Base-by-base conservation (phyloP, 2,113 vertebrate genomes). In the Cygnus atratus region DNA sequence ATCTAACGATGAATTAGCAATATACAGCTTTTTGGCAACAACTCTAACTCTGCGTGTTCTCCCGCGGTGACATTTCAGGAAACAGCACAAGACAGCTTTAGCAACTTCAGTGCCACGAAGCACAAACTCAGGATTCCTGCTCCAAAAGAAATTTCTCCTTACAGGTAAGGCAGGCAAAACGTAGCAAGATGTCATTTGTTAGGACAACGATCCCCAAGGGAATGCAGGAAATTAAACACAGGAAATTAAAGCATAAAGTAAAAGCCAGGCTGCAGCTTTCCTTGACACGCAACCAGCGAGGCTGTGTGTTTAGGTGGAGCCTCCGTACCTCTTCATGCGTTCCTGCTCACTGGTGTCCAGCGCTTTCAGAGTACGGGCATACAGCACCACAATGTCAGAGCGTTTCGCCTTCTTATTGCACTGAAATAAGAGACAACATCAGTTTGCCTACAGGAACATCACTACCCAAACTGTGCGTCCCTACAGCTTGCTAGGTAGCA, bases 371-470 rank as follows among this genome's bases (percentile, higher is more conserved):
- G 98, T 98, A 9, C 98, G 98, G 4, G 99, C 99, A 6, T 99
- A 99, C 61, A 99, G 98, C 57, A 99, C 74, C 85, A 99, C 98
- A 4, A 99, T 98, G 90, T 99, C 99, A 0, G 98, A 98, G 1
- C 98, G 98, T 91, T 99, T 99, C 3, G 99, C 99, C 76, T 99
- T 99, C 98, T 99, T 99, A 94, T 99, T 99, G 96, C 99, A 99
- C 99, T 99, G 84, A 37, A 95, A 85, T 35, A 55, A 70, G 81
- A 88, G 78, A 95, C 3, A 97, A 14, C 46, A 48, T 96, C 44
- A 57, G 46, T 13, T 95, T 35, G 46, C 1, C 48, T 2, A 13
- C 63, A 24, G 54, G 77, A 71, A 71, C 21, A 46, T 3, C 63
- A 31, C 39, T 11, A 13, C 10, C 20, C 55, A 43, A 81, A 54